A percentile compares a stretch with the other conserved stretches of the same genome.
phyloP scores from a whole-genome alignment of 1,140 invertebrate species.

The Phocides pigmalion region DNA sequence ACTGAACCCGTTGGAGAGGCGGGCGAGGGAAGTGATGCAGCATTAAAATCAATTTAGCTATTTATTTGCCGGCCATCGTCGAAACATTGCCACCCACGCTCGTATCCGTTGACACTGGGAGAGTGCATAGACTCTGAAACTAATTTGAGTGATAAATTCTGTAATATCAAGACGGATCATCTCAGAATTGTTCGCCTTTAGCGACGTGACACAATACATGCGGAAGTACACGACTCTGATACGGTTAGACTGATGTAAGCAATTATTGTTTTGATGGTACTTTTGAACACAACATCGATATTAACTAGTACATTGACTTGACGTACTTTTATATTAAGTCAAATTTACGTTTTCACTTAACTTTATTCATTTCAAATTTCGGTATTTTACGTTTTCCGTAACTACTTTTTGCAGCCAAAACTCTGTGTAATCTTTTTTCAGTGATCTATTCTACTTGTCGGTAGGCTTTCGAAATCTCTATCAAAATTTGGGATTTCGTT shows the following conservation, averaged over 20 bases:
- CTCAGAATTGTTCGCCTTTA: conserved; percentile 27
- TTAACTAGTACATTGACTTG: neutral
- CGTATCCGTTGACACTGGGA: conserved; percentile 19
- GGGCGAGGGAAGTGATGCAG: conserved; percentile 39
- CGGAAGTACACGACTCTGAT: conserved; percentile 20
- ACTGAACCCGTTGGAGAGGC: conserved; percentile 18
- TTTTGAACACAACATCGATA: conserved; percentile 1
- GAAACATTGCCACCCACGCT: conserved; percentile 30
- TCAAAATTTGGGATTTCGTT: conserved; percentile 23
- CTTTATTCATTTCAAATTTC: neutral
- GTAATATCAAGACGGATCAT: conserved; percentile 34
- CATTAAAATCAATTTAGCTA: conserved; percentile 53
- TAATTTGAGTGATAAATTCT: conserved; percentile 34
- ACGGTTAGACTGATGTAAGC: conserved; percentile 18
- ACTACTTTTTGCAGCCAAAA: conserved; percentile 1
- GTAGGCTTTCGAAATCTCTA: conserved; percentile 13
- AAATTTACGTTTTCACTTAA: neutral
- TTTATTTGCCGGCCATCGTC: conserved; percentile 41
- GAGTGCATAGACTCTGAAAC: conserved; percentile 32
- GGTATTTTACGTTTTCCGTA: neutral
- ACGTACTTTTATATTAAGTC: neutral
- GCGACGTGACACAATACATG: conserved; percentile 28
- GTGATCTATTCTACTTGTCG: conserved; percentile 7
- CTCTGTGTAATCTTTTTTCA: neutral
- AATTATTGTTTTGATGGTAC: conserved; percentile 17